These are phyloP conservation scores for Chloroceryle aenea DNA, from an alignment of 2,113 vertebrate genomes.

Conservation along the genomic window DNA sequence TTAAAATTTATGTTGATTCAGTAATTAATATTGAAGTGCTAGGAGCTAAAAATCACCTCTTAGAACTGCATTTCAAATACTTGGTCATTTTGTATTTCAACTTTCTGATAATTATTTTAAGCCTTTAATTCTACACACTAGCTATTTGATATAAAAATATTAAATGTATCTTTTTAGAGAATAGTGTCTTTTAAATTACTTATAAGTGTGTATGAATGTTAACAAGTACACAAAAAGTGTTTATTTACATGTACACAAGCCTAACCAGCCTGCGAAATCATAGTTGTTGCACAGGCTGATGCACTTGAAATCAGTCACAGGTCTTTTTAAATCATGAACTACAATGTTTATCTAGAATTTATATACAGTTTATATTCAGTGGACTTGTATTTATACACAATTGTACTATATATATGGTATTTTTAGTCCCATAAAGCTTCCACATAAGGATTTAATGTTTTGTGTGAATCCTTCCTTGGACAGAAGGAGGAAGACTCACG, in stretches of 20 bases:
- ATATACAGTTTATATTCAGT: not conserved
- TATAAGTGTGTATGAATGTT: not conserved
- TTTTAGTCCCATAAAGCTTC: not conserved
- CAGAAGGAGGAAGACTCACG: not conserved
- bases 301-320: not conserved
- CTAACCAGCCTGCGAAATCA: not conserved
- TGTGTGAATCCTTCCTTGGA: not conserved
- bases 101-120: not conserved
- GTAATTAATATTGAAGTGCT: slow-evolving; percentile 26
- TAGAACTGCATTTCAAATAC: not conserved
- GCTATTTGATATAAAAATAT: not conserved
- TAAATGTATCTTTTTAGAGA: not conserved
- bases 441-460: not conserved
- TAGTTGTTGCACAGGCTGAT: not conserved
- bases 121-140: not conserved
- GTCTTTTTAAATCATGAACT: not conserved
- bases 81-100: not conserved
- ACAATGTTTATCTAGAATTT: not conserved
- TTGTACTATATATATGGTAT: not conserved
- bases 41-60: not conserved
- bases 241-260: not conserved
- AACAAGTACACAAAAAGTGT: not conserved
- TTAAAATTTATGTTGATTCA: slow-evolving; percentile 9
- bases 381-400: not conserved
- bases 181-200: not conserved